phyloP scores from a whole-genome alignment of 1,140 invertebrate genomes.

The Phenacoccus solenopsis region DNA sequence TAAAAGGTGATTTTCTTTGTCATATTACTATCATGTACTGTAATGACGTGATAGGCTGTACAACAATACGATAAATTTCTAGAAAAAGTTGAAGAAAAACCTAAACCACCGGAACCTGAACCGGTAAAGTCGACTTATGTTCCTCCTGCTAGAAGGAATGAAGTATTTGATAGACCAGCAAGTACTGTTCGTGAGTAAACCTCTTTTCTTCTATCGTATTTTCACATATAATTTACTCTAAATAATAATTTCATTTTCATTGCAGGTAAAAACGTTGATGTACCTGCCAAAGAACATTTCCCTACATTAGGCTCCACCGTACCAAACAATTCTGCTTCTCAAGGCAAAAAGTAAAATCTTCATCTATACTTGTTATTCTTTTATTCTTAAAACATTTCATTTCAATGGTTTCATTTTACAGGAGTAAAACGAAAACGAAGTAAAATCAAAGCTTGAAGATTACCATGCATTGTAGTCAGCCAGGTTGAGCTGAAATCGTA shows the following conservation, averaged over 20 bases:
- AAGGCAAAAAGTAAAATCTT: not conserved
- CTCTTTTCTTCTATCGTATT: not conserved
- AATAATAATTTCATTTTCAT: not conserved
- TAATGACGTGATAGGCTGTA: too few relatives aligned
- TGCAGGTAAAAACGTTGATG: not conserved
- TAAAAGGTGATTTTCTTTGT: not conserved
- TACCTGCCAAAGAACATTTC: not conserved
- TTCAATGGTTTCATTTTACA: not conserved
- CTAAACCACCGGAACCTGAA: not conserved
- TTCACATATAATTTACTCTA: not conserved
- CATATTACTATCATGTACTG: too few relatives aligned
- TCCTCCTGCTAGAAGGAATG: conserved; percentile 20
- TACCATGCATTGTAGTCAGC: not conserved
- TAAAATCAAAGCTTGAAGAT: not conserved
- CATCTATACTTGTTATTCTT: too few relatives aligned
- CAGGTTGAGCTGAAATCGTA: not conserved
- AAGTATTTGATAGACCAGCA: not conserved
- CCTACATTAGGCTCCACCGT: not conserved
- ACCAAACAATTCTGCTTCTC: not conserved
- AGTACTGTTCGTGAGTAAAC: not conserved
- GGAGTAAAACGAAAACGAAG: not conserved
- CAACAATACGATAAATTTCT: not conserved
- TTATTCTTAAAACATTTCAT: too few relatives aligned
- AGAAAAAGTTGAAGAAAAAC: conserved; percentile 20
- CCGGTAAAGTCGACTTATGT: conserved; percentile 21